Conservation (phyloP, 2,113 vertebrate genomes). For the Felis chaus region DNA sequence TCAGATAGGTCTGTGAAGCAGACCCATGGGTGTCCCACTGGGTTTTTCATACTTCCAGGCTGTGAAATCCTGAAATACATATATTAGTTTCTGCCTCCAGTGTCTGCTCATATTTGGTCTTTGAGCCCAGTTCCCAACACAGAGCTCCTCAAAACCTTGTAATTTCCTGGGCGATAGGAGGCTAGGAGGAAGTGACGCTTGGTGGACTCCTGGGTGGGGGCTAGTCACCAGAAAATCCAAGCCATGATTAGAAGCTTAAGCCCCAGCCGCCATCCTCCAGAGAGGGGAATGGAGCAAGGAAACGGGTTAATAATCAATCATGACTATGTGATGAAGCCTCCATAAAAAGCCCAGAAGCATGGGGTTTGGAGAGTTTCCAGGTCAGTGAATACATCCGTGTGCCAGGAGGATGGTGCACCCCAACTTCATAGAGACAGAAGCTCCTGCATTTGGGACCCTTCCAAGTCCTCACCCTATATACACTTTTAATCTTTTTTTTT, state of each 20-base stretch:
- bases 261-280: background rate
- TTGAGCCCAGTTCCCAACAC: background rate
- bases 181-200: background rate
- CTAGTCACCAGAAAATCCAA: background rate
- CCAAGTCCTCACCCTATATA: background rate
- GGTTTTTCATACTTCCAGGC: background rate
- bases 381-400: background rate
- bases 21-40: background rate
- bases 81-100: background rate
- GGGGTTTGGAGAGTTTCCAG: background rate
- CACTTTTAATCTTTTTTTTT: no score
- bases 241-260: background rate
- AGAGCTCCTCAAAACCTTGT: background rate
- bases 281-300: background rate
- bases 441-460: background rate
- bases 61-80: background rate
- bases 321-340: background rate
- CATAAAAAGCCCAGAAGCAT: background rate
- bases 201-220: background rate
- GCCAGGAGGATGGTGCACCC: background rate
- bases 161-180: background rate
- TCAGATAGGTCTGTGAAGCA: background rate
- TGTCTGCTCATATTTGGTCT: background rate
- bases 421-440: background rate
- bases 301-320: background rate